Base-by-base conservation (phyloP, 2,113 vertebrate genomes). In the Ictalurus punctatus region DNA sequence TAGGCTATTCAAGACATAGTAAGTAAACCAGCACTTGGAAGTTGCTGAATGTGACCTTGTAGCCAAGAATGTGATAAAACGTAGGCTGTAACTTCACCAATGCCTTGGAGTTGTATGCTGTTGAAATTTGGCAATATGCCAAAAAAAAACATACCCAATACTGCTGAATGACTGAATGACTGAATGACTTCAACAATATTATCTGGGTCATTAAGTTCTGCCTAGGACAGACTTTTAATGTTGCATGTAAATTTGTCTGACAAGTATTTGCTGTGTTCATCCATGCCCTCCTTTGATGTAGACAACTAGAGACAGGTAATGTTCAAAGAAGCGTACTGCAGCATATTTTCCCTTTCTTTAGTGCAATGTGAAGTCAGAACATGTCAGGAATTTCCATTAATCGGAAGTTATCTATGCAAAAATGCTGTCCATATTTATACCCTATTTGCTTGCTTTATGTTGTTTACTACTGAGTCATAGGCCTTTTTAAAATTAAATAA, bases 1-100 rank as follows among this genome's bases (percentile, higher is more conserved):
- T 37, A 48, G 34, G 54, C 56, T 61, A 23, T 87, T 82, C 30
- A 58, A 34, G 82, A 82, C 81, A 78, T 83, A 81, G 54, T 73
- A 91, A 88, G 87, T 58, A 90, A 81, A 90, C 80, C 85, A 89
- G 83, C 83, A 71, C 87, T 92, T 90, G 87, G 80, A 90, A 85
- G 76, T 61, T 84, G 85, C 79, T 82, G 40, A 91, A 85, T 73
- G 48, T 48, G 82, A 52, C 7, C 6, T 27, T 73, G 19, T 37
- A 76, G 88, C 86, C 88, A 89, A 88, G 83, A 76, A 88, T 90
- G 85, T 86, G 74, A 74, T 87, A 44, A 21, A 76, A 34, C 67
- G 48, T 59, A 61, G 74, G 19, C 48, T 30, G 54, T 78, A 89
- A 87, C 76, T 85, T 89, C 34, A 82, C 48, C 71, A 74, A 80